Evolutionary conservation across 2,113 vertebrate species (phyloP), one percentile per base, ranked within the genome.

Genomic region (Cacatua alba): DNA sequence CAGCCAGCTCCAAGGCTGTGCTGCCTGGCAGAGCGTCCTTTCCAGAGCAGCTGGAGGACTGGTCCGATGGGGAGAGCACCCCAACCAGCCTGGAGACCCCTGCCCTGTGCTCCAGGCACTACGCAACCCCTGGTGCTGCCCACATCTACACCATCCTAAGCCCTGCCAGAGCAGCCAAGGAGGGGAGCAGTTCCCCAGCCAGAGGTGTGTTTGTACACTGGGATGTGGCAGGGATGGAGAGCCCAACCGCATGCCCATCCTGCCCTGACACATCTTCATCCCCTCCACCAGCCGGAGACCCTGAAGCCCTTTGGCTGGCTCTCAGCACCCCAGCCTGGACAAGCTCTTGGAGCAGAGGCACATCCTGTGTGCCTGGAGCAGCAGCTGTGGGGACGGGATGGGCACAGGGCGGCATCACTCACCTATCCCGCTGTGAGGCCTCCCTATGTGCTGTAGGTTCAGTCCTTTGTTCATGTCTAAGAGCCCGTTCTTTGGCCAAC

Each of bases 381-480:
- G 53, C 74, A 75, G 64, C 83, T 10, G 31, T 3, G 53, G 82
- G 74, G 77, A 74, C 2, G 8, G 76, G 68, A 76, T 69, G 16
- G 48, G 39, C 24, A 13, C 0, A 0, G 72, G 64, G 53, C 26
- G 2, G 43, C 31, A 53, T 67, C 92, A 98, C 98, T 98, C 95
- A 98, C 98, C 98, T 95, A 98, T 98, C 95, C 98, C 98, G 96
- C 98, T 98, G 98, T 98, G 98, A 97, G 98, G 98, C 97, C 98
- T 98, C 89, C 98, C 98, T 98, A 98, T 98, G 98, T 98, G 98
- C 91, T 98, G 98, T 96, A 98, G 96, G 92, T 98, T 98, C 98
- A 98, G 97, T 82, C 98, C 98, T 98, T 98, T 98, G 98, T 98
- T 98, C 98, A 98, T 98, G 97, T 98, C 98, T 98, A 98, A 98